These are phyloP conservation scores for Equus quagga DNA, from an alignment of 2,113 vertebrate species.

Conservation along the genomic window DNA sequence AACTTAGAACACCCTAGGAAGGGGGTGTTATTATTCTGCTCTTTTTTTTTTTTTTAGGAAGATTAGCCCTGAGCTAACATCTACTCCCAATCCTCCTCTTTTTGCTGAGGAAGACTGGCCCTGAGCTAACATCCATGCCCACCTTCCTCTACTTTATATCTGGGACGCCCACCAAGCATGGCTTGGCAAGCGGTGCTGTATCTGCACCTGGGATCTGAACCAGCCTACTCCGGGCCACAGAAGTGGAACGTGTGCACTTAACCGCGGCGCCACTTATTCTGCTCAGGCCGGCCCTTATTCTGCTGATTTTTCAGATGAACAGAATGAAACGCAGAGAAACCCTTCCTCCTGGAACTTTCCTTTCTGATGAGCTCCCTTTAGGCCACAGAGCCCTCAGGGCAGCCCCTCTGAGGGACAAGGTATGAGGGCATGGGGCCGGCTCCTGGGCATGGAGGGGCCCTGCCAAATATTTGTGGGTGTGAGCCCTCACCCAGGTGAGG, in stretches of 20 bases:
- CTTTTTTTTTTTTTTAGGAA: too few species aligned
- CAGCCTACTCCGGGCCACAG: too few species aligned
- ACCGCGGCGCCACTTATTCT: too few species aligned
- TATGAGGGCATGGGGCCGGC: background rate
- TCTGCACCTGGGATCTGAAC: too few species aligned
- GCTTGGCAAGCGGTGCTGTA: too few species aligned
- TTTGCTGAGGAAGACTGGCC: too few species aligned
- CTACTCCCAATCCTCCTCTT: too few species aligned
- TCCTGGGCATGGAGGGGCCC: background rate
- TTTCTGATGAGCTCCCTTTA: background rate
- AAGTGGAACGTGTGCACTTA: too few species aligned
- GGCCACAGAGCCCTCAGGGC: background rate
- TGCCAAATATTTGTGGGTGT: conserved; percentile 33
- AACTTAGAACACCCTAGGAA: background rate
- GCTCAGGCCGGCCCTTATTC: background rate
- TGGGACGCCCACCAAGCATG: too few species aligned
- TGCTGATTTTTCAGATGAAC: background rate
- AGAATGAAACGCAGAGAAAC: background rate
- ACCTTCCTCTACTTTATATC: too few species aligned
- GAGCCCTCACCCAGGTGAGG: conserved; percentile 52
- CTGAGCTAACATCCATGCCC: too few species aligned
- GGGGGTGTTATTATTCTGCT: background rate
- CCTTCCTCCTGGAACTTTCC: background rate
- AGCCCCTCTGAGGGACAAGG: background rate
- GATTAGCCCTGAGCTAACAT: too few species aligned